Evolutionary conservation across 2,888 invertebrate genomes (phyloP).

Genomic region (Limnephilus lunatus): DNA sequence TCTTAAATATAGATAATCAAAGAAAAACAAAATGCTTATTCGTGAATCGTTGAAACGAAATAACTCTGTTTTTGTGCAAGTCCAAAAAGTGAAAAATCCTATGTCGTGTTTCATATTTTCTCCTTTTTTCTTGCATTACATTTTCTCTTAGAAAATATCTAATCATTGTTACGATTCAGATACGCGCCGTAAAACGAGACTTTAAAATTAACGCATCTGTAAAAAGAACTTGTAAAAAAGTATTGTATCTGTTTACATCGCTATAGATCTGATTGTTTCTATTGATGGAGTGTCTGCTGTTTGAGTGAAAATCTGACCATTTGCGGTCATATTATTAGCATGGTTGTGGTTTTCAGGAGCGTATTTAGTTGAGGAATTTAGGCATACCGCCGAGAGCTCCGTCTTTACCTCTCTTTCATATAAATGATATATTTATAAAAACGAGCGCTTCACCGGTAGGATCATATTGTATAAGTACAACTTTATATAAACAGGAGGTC

Average conservation of each 20-base stretch:
- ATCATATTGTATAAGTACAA: no score
- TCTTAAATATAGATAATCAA: background rate
- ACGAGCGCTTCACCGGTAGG: no score
- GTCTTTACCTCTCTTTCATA: background rate
- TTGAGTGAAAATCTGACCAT: background rate
- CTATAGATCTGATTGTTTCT: background rate
- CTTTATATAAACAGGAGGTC: no score
- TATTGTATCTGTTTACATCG: background rate
- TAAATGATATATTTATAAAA: no score
- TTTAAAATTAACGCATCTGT: background rate
- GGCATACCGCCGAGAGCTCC: background rate
- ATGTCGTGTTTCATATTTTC: slow-evolving; percentile 12
- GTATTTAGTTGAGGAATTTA: background rate
- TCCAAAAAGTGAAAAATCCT: background rate
- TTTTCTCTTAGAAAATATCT: slow-evolving; percentile 24
- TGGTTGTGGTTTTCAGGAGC: background rate
- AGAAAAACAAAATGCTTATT: background rate
- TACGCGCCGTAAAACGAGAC: background rate
- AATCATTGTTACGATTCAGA: background rate
- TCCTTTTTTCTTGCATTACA: slow-evolving; percentile 11
- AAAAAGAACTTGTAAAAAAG: background rate
- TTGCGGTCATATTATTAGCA: background rate
- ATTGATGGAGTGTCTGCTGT: background rate
- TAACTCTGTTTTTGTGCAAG: background rate
- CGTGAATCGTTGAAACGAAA: background rate